phyloP scores from a whole-genome alignment of 37 sponge, comb jelly and placozoan genomes.

The Ephydatia muelleri region DNA sequence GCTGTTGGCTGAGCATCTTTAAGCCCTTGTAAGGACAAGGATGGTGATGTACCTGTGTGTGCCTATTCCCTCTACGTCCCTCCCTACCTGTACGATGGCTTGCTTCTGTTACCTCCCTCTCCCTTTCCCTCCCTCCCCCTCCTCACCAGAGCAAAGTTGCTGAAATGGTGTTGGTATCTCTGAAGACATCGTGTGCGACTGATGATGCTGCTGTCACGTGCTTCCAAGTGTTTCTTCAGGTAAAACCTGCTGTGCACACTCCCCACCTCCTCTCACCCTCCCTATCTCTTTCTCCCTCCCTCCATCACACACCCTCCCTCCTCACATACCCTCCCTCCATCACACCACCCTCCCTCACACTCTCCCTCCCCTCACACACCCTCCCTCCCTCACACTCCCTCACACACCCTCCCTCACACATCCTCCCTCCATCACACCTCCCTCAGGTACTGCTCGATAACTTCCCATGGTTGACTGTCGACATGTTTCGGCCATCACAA shows the following conservation, averaged over 20 bases:
- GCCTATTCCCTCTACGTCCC: not conserved
- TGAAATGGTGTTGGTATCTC: not conserved
- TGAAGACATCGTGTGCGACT: not conserved
- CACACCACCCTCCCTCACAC: not conserved
- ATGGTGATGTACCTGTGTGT: not conserved
- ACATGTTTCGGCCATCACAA: not conserved
- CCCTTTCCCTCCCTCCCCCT: too few relatives aligned
- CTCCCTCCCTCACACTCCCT: not conserved
- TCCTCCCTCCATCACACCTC: not conserved
- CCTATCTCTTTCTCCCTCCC: not conserved
- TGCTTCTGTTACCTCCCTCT: too few relatives aligned
- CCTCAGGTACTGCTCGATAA: conserved; percentile 5
- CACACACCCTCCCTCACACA: not conserved
- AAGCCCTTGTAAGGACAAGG: not conserved
- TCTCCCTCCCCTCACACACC: not conserved
- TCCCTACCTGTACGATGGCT: too few relatives aligned
- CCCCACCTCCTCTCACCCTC: not conserved
- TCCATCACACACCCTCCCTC: not conserved
- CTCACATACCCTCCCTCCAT: conserved; percentile 1
- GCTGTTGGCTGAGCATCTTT: not conserved
- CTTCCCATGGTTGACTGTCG: conserved; percentile 32
- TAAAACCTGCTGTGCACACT: not conserved
- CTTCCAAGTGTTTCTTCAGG: not conserved
- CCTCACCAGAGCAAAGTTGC: not conserved
- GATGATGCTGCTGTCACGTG: not conserved